A percentile compares a stretch with the other conserved stretches of the same genome.
These are phyloP conservation scores for Diceros bicornis DNA, from an alignment of 2,797 vertebrate species.

Conservation along the genomic window DNA sequence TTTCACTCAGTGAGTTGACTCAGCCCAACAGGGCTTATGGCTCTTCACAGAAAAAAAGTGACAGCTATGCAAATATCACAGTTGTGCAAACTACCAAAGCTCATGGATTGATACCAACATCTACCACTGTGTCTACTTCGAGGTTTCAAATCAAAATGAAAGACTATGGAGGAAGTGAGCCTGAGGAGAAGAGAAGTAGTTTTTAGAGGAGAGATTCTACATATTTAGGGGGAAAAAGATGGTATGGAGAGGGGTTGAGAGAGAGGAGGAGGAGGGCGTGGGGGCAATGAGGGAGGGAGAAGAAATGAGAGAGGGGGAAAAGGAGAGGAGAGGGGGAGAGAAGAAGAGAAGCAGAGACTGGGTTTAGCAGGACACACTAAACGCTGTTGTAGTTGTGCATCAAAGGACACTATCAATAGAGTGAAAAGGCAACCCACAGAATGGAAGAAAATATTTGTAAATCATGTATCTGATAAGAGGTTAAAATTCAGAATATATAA, in stretches of 20 bases:
- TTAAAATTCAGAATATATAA: neutral
- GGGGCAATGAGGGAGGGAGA: no score
- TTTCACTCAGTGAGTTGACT: neutral
- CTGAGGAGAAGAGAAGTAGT: constrained; percentile 18
- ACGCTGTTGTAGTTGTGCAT: neutral
- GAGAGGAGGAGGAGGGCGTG: neutral
- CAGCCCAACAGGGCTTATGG: neutral
- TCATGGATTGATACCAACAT: neutral
- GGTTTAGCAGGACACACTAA: neutral
- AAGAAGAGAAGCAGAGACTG: neutral
- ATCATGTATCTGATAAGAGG: neutral
- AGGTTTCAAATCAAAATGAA: neutral
- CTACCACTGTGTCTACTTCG: neutral
- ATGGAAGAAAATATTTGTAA: neutral
- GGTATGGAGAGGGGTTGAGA: neutral
- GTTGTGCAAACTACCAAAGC: neutral
- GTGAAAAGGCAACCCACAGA: neutral
- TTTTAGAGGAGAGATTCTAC: neutral
- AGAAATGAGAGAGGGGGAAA: neutral
- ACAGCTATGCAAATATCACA: neutral
- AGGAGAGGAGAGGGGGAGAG: neutral
- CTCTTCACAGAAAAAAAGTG: neutral
- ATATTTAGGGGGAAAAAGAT: neutral
- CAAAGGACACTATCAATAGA: neutral
- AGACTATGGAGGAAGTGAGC: neutral